Percentiles rank a stretch among this genome's conserved stretches.
phyloP scores from a whole-genome alignment of 2,797 vertebrate species.

The Muscicapa comitata region DNA sequence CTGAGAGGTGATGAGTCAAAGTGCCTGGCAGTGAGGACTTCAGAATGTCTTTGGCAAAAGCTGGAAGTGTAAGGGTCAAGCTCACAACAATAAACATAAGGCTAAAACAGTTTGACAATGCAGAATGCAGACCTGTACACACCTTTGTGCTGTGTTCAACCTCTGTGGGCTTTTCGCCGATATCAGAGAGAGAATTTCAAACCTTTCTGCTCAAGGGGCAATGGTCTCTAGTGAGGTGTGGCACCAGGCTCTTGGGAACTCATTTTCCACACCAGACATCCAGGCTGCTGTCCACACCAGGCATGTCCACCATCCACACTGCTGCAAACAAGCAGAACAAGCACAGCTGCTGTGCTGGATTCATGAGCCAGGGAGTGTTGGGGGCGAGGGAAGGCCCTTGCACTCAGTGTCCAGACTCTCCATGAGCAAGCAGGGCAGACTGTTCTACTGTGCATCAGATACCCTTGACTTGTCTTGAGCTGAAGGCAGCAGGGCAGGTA shows the following conservation, averaged over 20 bases:
- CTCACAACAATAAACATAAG: neutral
- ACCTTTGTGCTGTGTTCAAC: neutral
- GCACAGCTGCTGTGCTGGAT: neutral
- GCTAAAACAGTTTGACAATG: neutral
- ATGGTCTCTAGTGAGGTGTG: neutral
- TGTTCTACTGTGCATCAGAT: neutral
- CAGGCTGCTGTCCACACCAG: neutral
- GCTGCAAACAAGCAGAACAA: neutral
- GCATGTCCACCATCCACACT: fast-evolving
- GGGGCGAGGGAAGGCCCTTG: neutral
- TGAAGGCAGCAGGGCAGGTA: neutral
- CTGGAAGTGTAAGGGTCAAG: neutral
- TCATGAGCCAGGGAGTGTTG: fast-evolving
- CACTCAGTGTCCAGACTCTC: neutral
- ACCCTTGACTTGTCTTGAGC: neutral
- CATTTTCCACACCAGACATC: neutral
- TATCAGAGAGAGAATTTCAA: neutral
- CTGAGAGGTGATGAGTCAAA: neutral
- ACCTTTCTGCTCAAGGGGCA: neutral
- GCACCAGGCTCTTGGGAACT: neutral
- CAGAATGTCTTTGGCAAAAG: neutral
- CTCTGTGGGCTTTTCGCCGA: neutral
- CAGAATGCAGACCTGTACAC: neutral
- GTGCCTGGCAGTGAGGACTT: neutral
- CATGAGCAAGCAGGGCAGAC: neutral